phyloP scores from a whole-genome alignment of 2,113 vertebrate species.

The Circaetus cinerascens region DNA sequence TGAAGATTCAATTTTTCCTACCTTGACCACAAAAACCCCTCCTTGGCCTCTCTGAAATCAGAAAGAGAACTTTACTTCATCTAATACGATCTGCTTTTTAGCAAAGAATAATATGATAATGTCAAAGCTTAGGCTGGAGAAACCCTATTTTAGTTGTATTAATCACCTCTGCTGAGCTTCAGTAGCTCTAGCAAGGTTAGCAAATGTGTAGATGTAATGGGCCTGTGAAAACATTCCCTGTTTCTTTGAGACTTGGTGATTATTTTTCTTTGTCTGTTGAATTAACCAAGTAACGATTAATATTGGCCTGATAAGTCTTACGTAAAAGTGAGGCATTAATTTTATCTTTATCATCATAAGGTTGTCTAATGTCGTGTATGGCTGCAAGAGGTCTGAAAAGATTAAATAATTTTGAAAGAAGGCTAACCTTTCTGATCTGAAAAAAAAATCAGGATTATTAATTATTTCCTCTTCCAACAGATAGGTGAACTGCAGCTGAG shows the following conservation, averaged over 20 bases:
- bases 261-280: conserved; percentile 4
- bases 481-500: background rate
- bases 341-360: background rate
- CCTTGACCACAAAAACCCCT: background rate
- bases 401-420: conserved; percentile 17
- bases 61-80: background rate
- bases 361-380: background rate
- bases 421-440: background rate
- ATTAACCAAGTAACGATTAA: background rate
- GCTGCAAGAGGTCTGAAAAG: background rate
- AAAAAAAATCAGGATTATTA: background rate
- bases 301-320: background rate
- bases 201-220: background rate
- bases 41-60: background rate
- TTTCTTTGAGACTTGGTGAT: background rate
- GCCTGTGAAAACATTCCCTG: background rate
- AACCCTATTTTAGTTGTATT: background rate
- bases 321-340: background rate
- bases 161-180: background rate
- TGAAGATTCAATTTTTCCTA: background rate
- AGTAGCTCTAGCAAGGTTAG: background rate
- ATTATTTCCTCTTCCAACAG: background rate
- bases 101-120: background rate
- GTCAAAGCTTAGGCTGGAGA: background rate
- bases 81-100: background rate